Evolutionary conservation across 2,888 invertebrate genomes (phyloP).

Genomic region (Strigamia transsilvanica): DNA sequence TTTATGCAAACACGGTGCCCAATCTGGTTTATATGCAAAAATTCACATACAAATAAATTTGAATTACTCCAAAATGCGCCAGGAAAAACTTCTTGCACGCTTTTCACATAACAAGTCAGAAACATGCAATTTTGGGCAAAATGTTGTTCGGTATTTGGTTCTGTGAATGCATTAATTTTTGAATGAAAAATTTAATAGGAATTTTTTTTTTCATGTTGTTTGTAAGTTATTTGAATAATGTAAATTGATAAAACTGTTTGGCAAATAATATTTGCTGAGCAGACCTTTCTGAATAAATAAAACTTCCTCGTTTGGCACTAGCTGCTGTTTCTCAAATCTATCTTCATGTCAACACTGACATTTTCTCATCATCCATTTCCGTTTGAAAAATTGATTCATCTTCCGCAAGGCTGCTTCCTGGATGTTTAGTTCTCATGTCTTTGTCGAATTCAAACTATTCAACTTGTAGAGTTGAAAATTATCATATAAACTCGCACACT

Average conservation of each 20-base stretch:
- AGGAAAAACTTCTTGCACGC: too few relatives aligned
- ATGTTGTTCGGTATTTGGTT: too few relatives aligned
- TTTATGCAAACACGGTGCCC: too few relatives aligned
- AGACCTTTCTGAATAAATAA: background rate
- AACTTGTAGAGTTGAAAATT: constrained; percentile 21
- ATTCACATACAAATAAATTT: too few relatives aligned
- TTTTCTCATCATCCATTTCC: constrained; percentile 49
- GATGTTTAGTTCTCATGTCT: constrained; percentile 40
- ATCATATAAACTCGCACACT: constrained; percentile 7
- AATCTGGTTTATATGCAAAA: too few relatives aligned
- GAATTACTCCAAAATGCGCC: too few relatives aligned
- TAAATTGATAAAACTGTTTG: constrained; percentile 4
- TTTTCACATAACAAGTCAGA: too few relatives aligned
- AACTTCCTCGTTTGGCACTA: constrained; percentile 39
- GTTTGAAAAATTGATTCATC: constrained; percentile 48
- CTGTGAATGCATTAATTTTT: background rate
- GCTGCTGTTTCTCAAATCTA: constrained; percentile 36
- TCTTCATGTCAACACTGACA: constrained; percentile 40
- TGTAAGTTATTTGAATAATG: constrained; percentile 9
- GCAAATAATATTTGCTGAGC: background rate
- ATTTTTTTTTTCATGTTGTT: background rate
- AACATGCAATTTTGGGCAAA: too few relatives aligned
- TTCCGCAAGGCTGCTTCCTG: constrained; percentile 45
- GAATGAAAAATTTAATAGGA: background rate
- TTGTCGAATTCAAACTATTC: constrained; percentile 34